Evolutionary conservation across 2,113 vertebrate genomes (phyloP).

Genomic region (Aplodontia rufa): DNA sequence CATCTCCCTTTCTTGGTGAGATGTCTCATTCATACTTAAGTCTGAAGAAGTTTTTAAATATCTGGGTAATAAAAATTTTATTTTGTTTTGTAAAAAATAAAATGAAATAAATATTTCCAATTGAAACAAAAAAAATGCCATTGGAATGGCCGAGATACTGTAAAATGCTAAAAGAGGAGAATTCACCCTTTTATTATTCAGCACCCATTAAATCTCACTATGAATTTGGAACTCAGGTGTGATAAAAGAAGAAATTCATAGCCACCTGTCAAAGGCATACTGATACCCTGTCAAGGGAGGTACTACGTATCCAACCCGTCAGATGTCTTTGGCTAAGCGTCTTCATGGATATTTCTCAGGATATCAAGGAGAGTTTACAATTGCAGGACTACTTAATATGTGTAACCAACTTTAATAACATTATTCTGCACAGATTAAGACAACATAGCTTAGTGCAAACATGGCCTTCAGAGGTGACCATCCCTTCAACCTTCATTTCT

Average conservation of each 20-base stretch:
- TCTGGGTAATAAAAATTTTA: too few species aligned
- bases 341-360: neutral
- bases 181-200: neutral
- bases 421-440: neutral
- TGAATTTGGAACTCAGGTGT: neutral
- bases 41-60: too few species aligned
- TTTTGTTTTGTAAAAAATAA: too few species aligned
- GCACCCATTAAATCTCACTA: neutral
- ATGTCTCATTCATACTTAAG: too few species aligned
- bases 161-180: neutral
- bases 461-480: neutral
- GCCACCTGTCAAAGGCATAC: neutral
- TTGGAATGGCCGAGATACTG: neutral
- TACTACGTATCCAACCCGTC: neutral
- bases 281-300: neutral
- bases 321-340: neutral
- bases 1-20: too few species aligned
- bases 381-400: neutral
- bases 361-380: neutral
- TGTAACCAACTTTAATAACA: neutral
- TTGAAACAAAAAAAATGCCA: neutral
- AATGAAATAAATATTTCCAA: neutral
- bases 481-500: neutral
- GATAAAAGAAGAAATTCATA: neutral
- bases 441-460: neutral